A percentile compares a stretch with the other conserved stretches of the same genome.
phyloP scores from a whole-genome alignment of 2,888 invertebrate genomes.

The Drosophila dives region DNA sequence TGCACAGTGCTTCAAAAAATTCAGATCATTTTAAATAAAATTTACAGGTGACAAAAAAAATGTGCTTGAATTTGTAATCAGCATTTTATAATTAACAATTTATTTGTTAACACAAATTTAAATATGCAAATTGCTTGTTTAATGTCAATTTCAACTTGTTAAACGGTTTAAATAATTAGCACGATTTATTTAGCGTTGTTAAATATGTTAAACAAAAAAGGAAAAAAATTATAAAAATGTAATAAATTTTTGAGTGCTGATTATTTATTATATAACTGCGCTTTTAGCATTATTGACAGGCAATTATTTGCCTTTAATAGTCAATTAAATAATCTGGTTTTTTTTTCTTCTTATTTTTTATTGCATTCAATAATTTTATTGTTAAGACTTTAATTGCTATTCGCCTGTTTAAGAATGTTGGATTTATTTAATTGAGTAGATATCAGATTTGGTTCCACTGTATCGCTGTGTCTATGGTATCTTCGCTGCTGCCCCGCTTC shows the following conservation, averaged over 20 bases:
- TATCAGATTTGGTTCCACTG: background rate
- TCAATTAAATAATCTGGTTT: background rate
- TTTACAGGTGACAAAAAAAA: background rate
- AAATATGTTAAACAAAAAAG: background rate
- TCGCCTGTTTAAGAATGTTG: background rate
- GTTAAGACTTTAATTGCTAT: background rate
- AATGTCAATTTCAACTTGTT: background rate
- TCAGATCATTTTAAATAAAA: background rate
- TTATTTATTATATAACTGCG: background rate
- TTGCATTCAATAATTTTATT: background rate
- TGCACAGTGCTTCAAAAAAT: constrained; percentile 35
- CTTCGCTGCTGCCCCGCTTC: background rate
- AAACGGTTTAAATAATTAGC: background rate
- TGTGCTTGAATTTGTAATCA: background rate
- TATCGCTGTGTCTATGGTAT: background rate
- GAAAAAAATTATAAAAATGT: background rate
- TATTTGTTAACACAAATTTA: background rate
- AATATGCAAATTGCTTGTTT: background rate
- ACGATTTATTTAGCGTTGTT: background rate
- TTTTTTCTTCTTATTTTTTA: background rate
- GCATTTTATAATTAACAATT: background rate
- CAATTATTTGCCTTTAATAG: background rate
- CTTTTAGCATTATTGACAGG: background rate
- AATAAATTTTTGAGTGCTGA: background rate
- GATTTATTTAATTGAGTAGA: background rate